Evolutionary conservation across 2,888 invertebrate genomes (phyloP).

Genomic region (Pantelozetes paolii): DNA sequence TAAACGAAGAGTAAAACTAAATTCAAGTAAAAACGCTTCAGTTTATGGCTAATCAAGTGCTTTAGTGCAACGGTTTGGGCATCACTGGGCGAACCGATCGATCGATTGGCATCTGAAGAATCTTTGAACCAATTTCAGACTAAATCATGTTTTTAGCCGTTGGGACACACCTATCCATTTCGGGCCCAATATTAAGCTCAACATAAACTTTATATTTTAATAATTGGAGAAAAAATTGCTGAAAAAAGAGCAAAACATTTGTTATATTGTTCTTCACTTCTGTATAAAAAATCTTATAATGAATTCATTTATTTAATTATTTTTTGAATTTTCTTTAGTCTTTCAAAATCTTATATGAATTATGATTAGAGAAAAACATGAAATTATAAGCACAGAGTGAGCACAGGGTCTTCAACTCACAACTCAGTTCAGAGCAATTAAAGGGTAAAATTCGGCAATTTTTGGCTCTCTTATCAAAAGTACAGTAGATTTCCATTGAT

Average conservation of each 20-base stretch:
- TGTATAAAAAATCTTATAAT: neutral
- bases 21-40: too few species aligned
- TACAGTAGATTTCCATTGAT: neutral
- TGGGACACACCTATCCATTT: constrained; percentile 10
- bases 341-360: neutral
- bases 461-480: neutral
- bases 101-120: constrained; percentile 14
- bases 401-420: neutral
- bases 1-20: neutral
- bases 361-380: neutral
- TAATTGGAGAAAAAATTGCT: neutral
- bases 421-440: neutral
- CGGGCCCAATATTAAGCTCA: too few species aligned
- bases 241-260: neutral
- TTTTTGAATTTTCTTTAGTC: neutral
- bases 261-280: neutral
- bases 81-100: neutral
- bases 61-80: neutral
- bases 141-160: neutral
- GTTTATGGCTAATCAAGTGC: constrained; percentile 5
- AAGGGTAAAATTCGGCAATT: neutral
- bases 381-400: too few species aligned
- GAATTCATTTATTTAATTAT: neutral
- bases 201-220: neutral
- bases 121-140: neutral